phyloP scores from a whole-genome alignment of 2,888 invertebrate genomes.

The Diabrotica balteata region DNA sequence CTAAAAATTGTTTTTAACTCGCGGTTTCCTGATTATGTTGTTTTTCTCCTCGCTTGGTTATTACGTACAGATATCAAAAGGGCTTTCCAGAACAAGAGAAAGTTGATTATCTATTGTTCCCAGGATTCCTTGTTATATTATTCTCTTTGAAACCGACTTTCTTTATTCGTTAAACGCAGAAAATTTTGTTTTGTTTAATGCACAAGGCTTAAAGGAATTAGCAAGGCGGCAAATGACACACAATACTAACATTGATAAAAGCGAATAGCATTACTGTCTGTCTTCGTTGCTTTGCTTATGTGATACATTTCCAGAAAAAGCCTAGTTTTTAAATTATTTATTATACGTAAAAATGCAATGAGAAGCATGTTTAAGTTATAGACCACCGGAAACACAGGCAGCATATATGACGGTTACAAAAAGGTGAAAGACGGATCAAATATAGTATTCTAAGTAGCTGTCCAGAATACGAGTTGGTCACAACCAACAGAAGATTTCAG shows the following conservation, averaged over 20 bases:
- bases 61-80: slow-evolving; percentile 7
- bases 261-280: too few relatives aligned
- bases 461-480: too few relatives aligned
- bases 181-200: slow-evolving; percentile 1
- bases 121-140: slow-evolving; percentile 4
- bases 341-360: too few relatives aligned
- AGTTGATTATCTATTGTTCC: slow-evolving; percentile 8
- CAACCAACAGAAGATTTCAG: too few relatives aligned
- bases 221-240: background rate
- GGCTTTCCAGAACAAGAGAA: background rate
- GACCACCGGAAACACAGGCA: too few relatives aligned
- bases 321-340: too few relatives aligned
- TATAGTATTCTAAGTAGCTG: too few relatives aligned
- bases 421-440: too few relatives aligned
- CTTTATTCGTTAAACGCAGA: slow-evolving; percentile 8
- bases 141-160: slow-evolving; percentile 6
- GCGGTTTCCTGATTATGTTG: background rate
- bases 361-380: too few relatives aligned
- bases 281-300: too few relatives aligned
- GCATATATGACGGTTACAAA: too few relatives aligned
- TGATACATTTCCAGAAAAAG: too few relatives aligned
- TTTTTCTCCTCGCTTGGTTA: background rate
- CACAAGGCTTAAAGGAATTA: background rate
- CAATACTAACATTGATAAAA: background rate
- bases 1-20: background rate